Conservation (phyloP, 2,888 invertebrate species). For the Paralinhomoeus sp. region DNA sequence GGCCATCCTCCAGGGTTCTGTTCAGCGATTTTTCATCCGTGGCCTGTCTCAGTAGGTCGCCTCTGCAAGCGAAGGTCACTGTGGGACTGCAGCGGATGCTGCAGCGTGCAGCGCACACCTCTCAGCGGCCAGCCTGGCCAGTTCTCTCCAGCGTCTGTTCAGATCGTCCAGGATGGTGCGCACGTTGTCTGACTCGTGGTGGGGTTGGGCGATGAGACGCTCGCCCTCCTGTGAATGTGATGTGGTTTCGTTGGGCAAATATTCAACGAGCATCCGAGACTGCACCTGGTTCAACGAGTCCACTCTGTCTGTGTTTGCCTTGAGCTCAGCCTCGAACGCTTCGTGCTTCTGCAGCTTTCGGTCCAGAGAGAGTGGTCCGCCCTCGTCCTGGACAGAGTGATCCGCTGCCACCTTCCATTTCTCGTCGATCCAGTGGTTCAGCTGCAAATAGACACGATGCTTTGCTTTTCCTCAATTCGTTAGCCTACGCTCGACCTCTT, state of each 20-base stretch:
- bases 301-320: constrained; percentile 29
- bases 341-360: constrained; percentile 32
- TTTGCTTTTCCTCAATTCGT: not conserved
- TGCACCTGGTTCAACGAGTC: constrained; percentile 26
- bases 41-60: constrained; percentile 59
- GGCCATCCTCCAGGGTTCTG: constrained; percentile 63
- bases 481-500: constrained; percentile 37
- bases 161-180: constrained; percentile 42
- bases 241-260: constrained; percentile 3
- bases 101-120: too few relatives aligned
- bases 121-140: constrained; percentile 44
- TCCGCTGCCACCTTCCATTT: constrained; percentile 73
- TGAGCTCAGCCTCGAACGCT: constrained; percentile 32
- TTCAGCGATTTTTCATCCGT: constrained; percentile 43
- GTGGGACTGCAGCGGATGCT: too few relatives aligned
- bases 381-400: constrained; percentile 49
- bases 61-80: too few relatives aligned
- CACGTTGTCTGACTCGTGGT: constrained; percentile 44
- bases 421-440: constrained; percentile 67
- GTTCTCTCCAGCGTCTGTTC: constrained; percentile 51
- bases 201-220: constrained; percentile 46
- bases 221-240: constrained; percentile 36
- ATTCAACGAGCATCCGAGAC: too few relatives aligned
- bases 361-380: constrained; percentile 22
- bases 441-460: constrained; percentile 18